Base-by-base conservation (phyloP, 2,888 invertebrate species). In the Sepiola atlantica region DNA sequence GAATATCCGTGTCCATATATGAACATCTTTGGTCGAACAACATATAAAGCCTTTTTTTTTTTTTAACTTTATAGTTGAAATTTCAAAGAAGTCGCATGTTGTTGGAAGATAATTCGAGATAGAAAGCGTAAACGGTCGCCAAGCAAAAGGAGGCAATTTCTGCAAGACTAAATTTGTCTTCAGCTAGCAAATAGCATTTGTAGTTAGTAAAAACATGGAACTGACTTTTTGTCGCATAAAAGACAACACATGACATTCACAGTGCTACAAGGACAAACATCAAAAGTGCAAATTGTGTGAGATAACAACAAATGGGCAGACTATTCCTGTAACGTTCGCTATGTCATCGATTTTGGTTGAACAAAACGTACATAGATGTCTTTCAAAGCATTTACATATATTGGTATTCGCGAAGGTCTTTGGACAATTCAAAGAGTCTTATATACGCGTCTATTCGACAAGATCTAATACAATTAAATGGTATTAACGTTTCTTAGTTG, bases 171-270 rank as follows among this genome's bases (percentile, higher is more conserved):
- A n/a, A n/a, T 77, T 77, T 77, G 14, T n/a, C n/a, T 77, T n/a
- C 12, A 77, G 32, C 77, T 77, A 77, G 32, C 32, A 77, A 77
- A 18, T n/a, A 4, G 16, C n/a, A 16, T 77, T 28, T 61, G n/a
- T n/a, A n/a, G 16, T n/a, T 77, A n/a, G n/a, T n/a, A n/a, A 77
- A 77, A 77, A 32, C n/a, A 77, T n/a, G 32, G n/a, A 77, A 77
- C 77, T 77, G n/a, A 45, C 77, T 16, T 77, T 77, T 77, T 77
- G 14, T 32, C n/a, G 21, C 32, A 77, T 77, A 21, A 77, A 16
- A 77, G n/a, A 77, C n/a, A 77, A 32, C 32, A n/a, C 77, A n/a
- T 77, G 77, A 77, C 77, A 77, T 77, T 77, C 77, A 77, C n/a
- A 14, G 77, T 77, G 77, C 77, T 77, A 77, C 77, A 77, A 77